A percentile compares a stretch with the other conserved stretches of the same genome.
phyloP scores from a whole-genome alignment of 2,113 vertebrate genomes.

The Trochalopteron elliotii region DNA sequence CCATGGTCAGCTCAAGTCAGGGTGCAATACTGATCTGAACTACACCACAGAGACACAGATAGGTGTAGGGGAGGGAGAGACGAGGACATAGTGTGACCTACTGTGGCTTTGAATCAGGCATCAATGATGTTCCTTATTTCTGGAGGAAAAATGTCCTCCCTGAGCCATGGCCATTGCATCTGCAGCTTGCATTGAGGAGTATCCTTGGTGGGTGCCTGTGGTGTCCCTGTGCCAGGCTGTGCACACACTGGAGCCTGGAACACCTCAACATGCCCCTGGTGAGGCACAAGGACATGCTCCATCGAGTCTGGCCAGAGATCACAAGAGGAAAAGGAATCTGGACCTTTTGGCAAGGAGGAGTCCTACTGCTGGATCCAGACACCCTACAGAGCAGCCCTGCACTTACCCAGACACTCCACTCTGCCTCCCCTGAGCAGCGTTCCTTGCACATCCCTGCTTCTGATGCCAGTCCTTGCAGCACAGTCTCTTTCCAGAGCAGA shows the following conservation, averaged over 20 bases:
- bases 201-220: neutral
- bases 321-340: neutral
- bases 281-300: neutral
- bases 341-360: neutral
- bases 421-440: neutral
- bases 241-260: neutral
- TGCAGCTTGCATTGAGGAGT: neutral
- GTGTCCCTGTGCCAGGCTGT: neutral
- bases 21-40: neutral
- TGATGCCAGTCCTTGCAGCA: neutral
- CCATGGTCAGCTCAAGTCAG: neutral
- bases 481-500: neutral
- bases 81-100: accelerated
- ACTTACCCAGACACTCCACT: neutral
- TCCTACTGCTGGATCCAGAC: neutral
- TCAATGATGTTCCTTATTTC: neutral
- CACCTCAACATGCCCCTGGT: neutral
- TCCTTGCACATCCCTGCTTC: neutral
- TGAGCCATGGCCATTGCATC: neutral
- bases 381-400: neutral
- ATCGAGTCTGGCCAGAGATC: neutral
- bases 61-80: neutral
- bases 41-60: neutral
- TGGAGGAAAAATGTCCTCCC: neutral
- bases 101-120: neutral